phyloP scores from a whole-genome alignment of 2,888 invertebrate species.

The Stictocephala bisonia region DNA sequence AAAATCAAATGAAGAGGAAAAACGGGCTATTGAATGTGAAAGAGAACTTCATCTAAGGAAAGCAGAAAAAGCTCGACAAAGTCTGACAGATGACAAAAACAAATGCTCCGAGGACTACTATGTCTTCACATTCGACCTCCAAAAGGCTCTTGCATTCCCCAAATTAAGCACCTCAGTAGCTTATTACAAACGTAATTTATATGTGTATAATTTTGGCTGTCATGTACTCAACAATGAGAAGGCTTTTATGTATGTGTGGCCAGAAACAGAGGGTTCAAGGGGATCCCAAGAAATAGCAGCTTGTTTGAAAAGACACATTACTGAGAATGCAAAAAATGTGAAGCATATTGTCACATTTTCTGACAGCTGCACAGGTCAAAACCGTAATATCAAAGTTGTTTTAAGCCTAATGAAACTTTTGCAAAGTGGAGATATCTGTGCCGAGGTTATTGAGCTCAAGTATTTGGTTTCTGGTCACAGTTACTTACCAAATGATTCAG shows the following conservation, averaged over 20 bases:
- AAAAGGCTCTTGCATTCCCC: conserved; percentile 26
- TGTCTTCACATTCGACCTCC: conserved; percentile 28
- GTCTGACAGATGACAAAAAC: conserved; percentile 10
- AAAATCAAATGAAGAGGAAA: conserved; percentile 31
- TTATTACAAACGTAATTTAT: conserved; percentile 54
- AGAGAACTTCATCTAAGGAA: conserved; percentile 29
- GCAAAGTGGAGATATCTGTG: no score
- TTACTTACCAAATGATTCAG: no score
- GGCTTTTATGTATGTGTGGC: conserved; percentile 59
- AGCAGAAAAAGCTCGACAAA: conserved; percentile 5
- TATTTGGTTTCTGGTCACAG: no score
- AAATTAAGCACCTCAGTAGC: conserved; percentile 21
- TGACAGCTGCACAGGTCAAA: conserved; percentile 36
- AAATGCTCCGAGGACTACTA: conserved; percentile 1
- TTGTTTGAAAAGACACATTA: conserved; percentile 29
- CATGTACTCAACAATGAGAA: conserved; percentile 58
- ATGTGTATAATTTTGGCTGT: conserved; percentile 58
- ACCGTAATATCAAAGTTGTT: conserved; percentile 28
- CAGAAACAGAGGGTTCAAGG: conserved; percentile 54
- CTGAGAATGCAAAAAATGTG: background rate
- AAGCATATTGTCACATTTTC: conserved; percentile 17
- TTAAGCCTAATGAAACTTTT: no score
- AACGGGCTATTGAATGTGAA: background rate
- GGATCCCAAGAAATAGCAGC: conserved; percentile 32
- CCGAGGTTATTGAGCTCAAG: no score